Evolutionary conservation across 1,140 invertebrate genomes (phyloP).

Genomic region (Papilio dardanus): DNA sequence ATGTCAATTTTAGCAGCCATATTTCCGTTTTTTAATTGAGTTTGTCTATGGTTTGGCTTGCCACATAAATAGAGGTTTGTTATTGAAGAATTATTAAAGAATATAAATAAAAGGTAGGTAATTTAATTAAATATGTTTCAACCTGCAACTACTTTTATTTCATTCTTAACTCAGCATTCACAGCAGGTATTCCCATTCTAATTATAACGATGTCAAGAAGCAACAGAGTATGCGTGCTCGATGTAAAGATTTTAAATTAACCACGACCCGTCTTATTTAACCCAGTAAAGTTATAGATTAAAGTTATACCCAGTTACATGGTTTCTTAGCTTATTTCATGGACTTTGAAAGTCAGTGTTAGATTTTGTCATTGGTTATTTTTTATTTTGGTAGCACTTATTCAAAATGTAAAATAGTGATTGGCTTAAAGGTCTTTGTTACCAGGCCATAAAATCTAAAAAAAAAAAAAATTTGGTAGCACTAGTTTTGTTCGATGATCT

Average conservation of each 20-base stretch:
- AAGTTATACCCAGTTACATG: no score
- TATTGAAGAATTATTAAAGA: neutral
- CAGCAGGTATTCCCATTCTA: neutral
- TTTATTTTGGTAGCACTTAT: no score
- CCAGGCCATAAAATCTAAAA: no score
- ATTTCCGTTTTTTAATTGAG: constrained; percentile 22
- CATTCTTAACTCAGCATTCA: neutral
- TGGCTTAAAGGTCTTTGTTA: no score
- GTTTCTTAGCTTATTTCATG: no score
- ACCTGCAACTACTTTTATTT: neutral
- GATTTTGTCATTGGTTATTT: no score
- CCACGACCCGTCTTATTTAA: no score
- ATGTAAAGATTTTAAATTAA: neutral
- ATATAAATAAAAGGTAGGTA: no score
- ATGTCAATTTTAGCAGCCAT: constrained; percentile 32
- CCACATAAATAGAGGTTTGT: neutral
- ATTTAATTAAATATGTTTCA: neutral
- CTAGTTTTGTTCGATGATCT: neutral
- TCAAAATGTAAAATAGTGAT: no score
- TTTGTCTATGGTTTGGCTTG: neutral
- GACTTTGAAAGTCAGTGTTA: neutral
- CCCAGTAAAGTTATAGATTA: no score
- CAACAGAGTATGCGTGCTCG: neutral
- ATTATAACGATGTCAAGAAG: neutral
- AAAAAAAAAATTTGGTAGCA: no score